phyloP scores from a whole-genome alignment of 92 coral and sea anemone genomes.

The Epizoanthus scotinus region DNA sequence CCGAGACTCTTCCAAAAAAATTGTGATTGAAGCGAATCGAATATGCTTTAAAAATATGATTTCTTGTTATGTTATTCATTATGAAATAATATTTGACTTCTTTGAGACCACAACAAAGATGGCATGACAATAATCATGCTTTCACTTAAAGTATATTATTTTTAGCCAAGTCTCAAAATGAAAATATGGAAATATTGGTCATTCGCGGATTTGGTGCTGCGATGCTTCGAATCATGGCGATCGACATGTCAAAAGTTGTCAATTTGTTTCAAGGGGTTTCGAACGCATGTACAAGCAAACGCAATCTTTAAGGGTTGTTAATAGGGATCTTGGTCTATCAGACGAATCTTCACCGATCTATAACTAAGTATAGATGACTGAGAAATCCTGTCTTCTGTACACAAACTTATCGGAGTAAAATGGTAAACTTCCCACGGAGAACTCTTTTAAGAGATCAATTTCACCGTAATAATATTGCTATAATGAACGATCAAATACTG shows the following conservation, averaged over 20 bases:
- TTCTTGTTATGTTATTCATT: background rate
- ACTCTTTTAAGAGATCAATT: too few species aligned
- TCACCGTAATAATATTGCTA: background rate
- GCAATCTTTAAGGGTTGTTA: slow-evolving; percentile 1
- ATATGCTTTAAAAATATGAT: background rate
- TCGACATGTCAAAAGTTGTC: slow-evolving; percentile 24
- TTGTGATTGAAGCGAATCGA: background rate
- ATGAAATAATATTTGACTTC: background rate
- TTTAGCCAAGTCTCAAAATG: background rate
- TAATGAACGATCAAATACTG: background rate
- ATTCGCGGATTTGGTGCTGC: background rate
- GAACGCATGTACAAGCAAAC: background rate
- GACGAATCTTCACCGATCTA: background rate
- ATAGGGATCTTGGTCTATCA: slow-evolving; percentile 16
- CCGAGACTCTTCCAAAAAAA: background rate
- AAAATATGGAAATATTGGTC: slow-evolving; percentile 27
- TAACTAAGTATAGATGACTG: background rate
- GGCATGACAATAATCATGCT: background rate
- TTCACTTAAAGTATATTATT: slow-evolving; percentile 7
- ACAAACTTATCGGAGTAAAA: background rate
- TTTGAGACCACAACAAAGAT: background rate
- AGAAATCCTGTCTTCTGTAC: slow-evolving; percentile 6
- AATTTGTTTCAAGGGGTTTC: slow-evolving; percentile 12
- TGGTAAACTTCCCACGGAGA: too few species aligned
- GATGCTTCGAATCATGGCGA: slow-evolving; percentile 11